These are phyloP conservation scores for Heliconius melpomene DNA, from an alignment of 1,140 invertebrate genomes.

Conservation along the genomic window DNA sequence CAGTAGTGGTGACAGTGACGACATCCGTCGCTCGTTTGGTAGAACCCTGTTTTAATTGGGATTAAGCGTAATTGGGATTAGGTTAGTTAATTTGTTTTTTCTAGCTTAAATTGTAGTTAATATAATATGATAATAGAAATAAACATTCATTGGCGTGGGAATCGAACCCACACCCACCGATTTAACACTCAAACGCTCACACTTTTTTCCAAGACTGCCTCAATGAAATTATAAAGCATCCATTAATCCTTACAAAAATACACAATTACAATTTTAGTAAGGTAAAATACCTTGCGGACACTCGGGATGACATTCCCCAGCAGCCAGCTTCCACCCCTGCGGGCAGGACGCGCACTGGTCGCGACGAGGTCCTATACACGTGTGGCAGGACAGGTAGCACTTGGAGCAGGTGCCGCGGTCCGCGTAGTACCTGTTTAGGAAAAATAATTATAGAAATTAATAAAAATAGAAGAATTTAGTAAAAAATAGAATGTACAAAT, in stretches of 20 bases:
- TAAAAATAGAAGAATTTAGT: too few species aligned
- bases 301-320: conserved; percentile 90
- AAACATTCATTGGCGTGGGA: too few species aligned
- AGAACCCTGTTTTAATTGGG: conserved; percentile 81
- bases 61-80: background rate
- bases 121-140: too few species aligned
- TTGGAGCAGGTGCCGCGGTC: conserved; percentile 90
- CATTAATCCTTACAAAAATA: background rate
- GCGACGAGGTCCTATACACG: conserved; percentile 88
- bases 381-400: conserved; percentile 91
- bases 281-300: conserved; percentile 85
- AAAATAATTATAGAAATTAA: too few species aligned
- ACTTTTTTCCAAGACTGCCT: too few species aligned
- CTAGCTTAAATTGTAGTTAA: too few species aligned
- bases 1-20: conserved; percentile 93
- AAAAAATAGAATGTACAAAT: too few species aligned
- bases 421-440: conserved; percentile 86
- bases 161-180: too few species aligned
- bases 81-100: background rate
- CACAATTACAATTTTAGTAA: background rate
- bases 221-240: too few species aligned
- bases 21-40: conserved; percentile 84
- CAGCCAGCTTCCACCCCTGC: conserved; percentile 87
- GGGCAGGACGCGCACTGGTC: conserved; percentile 93
- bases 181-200: too few species aligned